Evolutionary conservation across 2,888 invertebrate genomes (phyloP), one percentile per base, ranked within the genome.

Genomic region (Endotricha flammealis): DNA sequence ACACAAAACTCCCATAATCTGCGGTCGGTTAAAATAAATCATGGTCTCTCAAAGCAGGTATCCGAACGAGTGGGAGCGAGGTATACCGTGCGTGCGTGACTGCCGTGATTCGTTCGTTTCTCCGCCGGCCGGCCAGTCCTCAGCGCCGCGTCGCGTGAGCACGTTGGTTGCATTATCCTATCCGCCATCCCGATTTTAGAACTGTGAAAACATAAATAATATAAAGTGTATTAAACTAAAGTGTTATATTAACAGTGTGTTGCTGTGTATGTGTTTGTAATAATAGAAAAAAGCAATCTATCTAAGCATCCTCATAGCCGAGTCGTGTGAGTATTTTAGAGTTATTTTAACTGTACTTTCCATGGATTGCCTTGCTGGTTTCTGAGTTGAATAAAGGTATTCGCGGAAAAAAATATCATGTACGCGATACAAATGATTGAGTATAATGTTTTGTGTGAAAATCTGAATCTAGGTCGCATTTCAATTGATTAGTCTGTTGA

Each of bases 281-380:
- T n/a, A n/a, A n/a, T n/a, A 43, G 52, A 57, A 53, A 61, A 57
- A 53, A 50, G 46, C 50, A 53, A 69, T 65, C 59, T 64, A 46
- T 64, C 67, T 65, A 65, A 65, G 53, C 64, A 64, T 63, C 65
- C n/a, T 57, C 51, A 44, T 47, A 59, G 63, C 66, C 64, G 62
- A 61, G 50, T 56, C 55, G 67, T 66, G 82, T 82, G 70, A 81
- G 81, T 81, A 79, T 71, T 68, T 64, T 66, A 59, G 67, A 72
- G 66, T 68, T 70, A 71, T 73, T 69, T 70, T 81, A 81, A 80
- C 81, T 77, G 82, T 82, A 77, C 75, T 72, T 75, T 72, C 69
- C 66, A 71, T 71, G 65, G 64, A 65, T 62, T 64, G 63, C 57
- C 64, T 63, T 63, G 66, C 57, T 61, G 61, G 60, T 63, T n/a